Percentiles rank a stretch among this genome's conserved stretches.
Evolutionary conservation across 1,140 invertebrate species (phyloP).

Genomic region (Drosophila novamexicana): DNA sequence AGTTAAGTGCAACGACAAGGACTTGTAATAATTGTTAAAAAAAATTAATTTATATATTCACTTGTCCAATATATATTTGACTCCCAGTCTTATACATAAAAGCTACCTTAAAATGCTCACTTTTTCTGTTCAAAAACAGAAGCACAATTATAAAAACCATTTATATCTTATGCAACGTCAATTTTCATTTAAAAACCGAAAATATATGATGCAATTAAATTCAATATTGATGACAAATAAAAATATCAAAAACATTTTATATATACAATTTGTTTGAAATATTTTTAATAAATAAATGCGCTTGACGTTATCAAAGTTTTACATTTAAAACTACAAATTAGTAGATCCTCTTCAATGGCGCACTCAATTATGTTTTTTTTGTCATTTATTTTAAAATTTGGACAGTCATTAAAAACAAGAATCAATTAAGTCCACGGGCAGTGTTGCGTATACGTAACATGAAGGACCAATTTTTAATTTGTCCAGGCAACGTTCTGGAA

Average conservation of each 20-base stretch:
- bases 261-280: no score
- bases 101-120: no score
- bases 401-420: neutral
- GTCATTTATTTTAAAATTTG: neutral
- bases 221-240: no score
- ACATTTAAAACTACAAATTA: neutral
- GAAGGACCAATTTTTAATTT: constrained; percentile 24
- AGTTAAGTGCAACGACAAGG: neutral
- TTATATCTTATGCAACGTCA: neutral
- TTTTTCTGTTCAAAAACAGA: neutral
- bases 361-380: neutral
- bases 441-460: constrained; percentile 8
- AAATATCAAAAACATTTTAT: no score
- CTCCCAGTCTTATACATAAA: no score
- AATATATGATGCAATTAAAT: neutral
- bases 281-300: no score
- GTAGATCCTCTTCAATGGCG: neutral
- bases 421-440: constrained; percentile 13
- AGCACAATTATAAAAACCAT: neutral
- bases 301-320: no score
- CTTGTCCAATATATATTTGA: no score
- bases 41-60: no score
- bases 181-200: neutral
- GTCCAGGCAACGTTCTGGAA: constrained; percentile 9
- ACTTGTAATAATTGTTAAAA: neutral